These are phyloP conservation scores for Bos javanicus DNA, from an alignment of 2,113 vertebrate genomes.

Conservation along the genomic window DNA sequence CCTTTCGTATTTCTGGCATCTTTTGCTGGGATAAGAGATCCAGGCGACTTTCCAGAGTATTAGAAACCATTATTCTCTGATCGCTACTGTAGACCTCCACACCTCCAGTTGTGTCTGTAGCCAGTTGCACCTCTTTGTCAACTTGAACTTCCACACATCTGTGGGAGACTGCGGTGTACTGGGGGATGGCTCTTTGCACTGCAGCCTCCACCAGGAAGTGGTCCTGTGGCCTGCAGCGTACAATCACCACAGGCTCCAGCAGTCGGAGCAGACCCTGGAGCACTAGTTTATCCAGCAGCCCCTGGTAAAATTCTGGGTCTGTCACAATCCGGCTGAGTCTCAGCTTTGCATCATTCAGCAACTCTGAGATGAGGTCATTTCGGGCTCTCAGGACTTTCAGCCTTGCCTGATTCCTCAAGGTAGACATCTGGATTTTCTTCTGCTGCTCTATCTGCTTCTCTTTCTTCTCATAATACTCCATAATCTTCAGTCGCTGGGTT, in stretches of 20 bases:
- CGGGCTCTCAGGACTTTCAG: constrained; percentile 93
- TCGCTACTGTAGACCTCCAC: constrained; percentile 91
- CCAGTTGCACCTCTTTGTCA: constrained; percentile 89
- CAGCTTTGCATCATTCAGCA: constrained; percentile 90
- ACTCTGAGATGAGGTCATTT: constrained; percentile 92
- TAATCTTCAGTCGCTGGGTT: constrained; percentile 96
- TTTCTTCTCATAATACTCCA: constrained; percentile 99
- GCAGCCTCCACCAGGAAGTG: constrained; percentile 85
- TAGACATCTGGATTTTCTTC: constrained; percentile 98
- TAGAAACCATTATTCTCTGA: constrained; percentile 94
- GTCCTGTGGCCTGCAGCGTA: constrained; percentile 93
- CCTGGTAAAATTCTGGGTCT: constrained; percentile 84
- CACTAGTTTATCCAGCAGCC: constrained; percentile 89
- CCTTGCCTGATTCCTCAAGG: constrained; percentile 95
- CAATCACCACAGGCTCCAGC: constrained; percentile 87
- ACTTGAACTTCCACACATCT: constrained; percentile 86
- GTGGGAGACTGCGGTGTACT: constrained; percentile 87
- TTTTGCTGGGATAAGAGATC: constrained; percentile 94
- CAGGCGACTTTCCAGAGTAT: constrained; percentile 95
- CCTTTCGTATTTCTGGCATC: constrained; percentile 93
- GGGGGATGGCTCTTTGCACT: constrained; percentile 87
- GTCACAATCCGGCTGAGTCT: constrained; percentile 85
- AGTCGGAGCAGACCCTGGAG: constrained; percentile 94
- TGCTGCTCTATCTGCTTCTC: constrained; percentile 99
- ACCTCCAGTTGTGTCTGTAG: constrained; percentile 88